Percentiles rank a stretch among this genome's conserved stretches.
These are phyloP conservation scores for Petaurus breviceps DNA, from an alignment of 2,113 vertebrate genomes.

Conservation along the genomic window DNA sequence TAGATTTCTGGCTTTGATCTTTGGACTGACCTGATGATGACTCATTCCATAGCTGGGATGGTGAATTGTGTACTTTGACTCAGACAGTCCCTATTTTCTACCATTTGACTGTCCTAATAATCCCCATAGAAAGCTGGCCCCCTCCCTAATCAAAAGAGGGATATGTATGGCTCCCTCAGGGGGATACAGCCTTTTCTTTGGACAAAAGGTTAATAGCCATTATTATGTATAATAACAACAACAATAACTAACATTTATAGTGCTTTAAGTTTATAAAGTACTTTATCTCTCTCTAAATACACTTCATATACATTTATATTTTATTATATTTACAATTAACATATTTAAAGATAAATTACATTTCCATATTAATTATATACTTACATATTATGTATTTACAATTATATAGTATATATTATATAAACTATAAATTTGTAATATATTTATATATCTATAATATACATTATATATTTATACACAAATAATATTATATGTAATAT, in stretches of 20 bases:
- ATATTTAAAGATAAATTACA: too few relatives aligned
- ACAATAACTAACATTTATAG: not conserved
- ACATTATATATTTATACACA: too few relatives aligned
- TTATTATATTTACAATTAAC: too few relatives aligned
- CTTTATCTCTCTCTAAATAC: not conserved
- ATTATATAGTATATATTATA: too few relatives aligned
- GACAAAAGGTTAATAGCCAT: not conserved
- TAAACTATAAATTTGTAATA: too few relatives aligned
- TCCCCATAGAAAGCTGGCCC: not conserved
- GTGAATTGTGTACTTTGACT: not conserved
- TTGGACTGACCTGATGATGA: not conserved
- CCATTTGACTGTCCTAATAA: not conserved
- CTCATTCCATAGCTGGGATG: not conserved
- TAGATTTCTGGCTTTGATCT: not conserved
- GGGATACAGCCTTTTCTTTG: not conserved
- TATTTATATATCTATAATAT: too few relatives aligned
- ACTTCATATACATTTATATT: too few relatives aligned
- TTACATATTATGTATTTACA: too few relatives aligned
- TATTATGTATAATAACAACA: not conserved
- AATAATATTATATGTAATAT: too few relatives aligned
- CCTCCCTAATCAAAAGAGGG: not conserved
- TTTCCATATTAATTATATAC: too few relatives aligned
- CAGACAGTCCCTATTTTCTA: not conserved
- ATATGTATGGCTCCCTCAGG: not conserved
- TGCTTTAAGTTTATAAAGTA: not conserved